phyloP scores from a whole-genome alignment of 2,888 invertebrate genomes.

The Cerceris rybyensis region DNA sequence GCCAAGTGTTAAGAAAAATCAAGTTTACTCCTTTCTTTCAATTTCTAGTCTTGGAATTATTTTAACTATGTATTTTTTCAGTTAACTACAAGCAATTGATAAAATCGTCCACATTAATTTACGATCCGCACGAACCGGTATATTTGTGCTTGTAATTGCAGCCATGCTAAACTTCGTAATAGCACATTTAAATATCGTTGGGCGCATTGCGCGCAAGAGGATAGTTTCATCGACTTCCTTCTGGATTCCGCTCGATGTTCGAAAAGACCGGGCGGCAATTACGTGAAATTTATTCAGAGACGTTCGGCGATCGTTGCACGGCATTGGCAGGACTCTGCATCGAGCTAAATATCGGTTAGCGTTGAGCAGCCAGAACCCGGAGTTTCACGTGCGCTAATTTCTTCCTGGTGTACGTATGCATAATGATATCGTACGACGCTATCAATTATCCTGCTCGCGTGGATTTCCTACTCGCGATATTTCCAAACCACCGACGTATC shows the following conservation, averaged over 20 bases:
- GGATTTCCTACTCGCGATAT: slow-evolving; percentile 1
- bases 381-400: slow-evolving; percentile 38
- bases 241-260: neutral
- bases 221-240: slow-evolving; percentile 32
- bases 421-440: slow-evolving; percentile 35
- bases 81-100: no score
- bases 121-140: no score
- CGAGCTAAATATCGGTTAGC: slow-evolving; percentile 21
- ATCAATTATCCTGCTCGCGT: slow-evolving; percentile 30
- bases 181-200: neutral
- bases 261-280: slow-evolving; percentile 23
- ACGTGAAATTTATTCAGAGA: slow-evolving; percentile 22
- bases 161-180: no score
- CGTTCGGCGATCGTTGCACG: neutral
- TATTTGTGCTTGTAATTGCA: no score
- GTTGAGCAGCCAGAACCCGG: neutral
- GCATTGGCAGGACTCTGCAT: neutral
- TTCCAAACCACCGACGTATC: neutral
- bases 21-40: no score
- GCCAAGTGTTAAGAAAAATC: no score
- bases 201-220: slow-evolving; percentile 17
- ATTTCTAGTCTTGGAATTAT: no score
- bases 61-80: no score
- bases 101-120: no score
- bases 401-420: slow-evolving; percentile 31